Conservation (phyloP, 2,888 invertebrate genomes). For the Tolmerus cingulatus region DNA sequence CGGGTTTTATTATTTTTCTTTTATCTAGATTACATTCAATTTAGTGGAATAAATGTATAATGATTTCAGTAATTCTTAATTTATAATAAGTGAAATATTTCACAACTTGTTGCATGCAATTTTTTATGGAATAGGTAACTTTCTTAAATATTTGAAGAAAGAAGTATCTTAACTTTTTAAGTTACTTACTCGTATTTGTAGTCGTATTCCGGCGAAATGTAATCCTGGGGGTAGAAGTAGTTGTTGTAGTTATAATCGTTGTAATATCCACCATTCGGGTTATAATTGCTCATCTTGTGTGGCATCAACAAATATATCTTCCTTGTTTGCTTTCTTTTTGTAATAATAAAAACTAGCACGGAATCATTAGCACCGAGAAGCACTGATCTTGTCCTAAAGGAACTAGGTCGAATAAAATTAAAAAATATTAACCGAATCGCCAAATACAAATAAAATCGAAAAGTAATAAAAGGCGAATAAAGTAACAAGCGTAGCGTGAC, state of each 20-base stretch:
- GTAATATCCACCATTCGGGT: slow-evolving; percentile 62
- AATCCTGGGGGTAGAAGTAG: slow-evolving; percentile 61
- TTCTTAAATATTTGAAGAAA: too few species aligned
- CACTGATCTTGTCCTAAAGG: neutral
- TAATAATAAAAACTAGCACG: neutral
- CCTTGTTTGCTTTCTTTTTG: neutral
- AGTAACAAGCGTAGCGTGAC: neutral
- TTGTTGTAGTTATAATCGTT: slow-evolving; percentile 59
- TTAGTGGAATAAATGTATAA: neutral
- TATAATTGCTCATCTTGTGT: slow-evolving; percentile 58
- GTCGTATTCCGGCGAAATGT: slow-evolving; percentile 60
- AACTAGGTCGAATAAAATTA: neutral
- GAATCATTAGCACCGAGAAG: neutral
- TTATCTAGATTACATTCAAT: neutral
- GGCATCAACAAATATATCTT: neutral
- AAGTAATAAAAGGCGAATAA: neutral
- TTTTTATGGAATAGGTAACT: too few species aligned
- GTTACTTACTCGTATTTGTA: slow-evolving; percentile 61
- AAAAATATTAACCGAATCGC: neutral
- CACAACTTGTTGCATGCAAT: too few species aligned
- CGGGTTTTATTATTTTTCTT: too few species aligned
- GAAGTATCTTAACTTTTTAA: neutral
- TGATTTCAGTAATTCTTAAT: too few species aligned
- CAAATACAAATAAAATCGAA: neutral
- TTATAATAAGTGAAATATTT: too few species aligned